These are phyloP conservation scores for Cephus pulcher DNA, from an alignment of 2,888 invertebrate species.

Conservation along the genomic window DNA sequence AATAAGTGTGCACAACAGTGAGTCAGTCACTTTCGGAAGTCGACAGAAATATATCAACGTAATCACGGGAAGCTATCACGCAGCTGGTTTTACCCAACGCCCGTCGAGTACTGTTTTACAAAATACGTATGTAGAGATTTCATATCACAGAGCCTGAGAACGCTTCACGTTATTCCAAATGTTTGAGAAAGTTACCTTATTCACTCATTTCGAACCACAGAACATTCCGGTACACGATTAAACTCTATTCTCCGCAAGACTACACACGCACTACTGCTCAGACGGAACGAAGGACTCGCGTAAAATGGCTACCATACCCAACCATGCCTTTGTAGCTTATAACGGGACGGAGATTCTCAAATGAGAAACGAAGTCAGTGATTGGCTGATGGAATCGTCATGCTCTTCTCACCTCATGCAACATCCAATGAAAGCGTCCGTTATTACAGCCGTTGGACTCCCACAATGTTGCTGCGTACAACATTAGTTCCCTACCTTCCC, in stretches of 20 bases:
- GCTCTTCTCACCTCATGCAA: neutral
- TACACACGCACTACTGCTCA: conserved; percentile 45
- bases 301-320: conserved; percentile 48
- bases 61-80: conserved; percentile 31
- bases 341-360: conserved; percentile 28
- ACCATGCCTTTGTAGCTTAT: conserved; percentile 35
- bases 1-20: neutral
- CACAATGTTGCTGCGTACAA: neutral
- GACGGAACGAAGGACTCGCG: conserved; percentile 44
- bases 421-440: neutral
- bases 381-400: conserved; percentile 29
- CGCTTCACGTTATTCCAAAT: neutral
- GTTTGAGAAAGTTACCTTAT: conserved; percentile 26
- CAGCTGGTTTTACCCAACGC: conserved; percentile 43
- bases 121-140: conserved; percentile 14
- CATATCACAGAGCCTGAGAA: neutral
- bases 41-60: conserved; percentile 8
- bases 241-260: conserved; percentile 39
- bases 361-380: conserved; percentile 22
- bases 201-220: conserved; percentile 35
- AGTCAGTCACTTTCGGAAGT: neutral
- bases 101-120: conserved; percentile 32
- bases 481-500: neutral
- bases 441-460: neutral
- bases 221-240: conserved; percentile 35